phyloP scores from a whole-genome alignment of 1,140 invertebrate species.

The Mactra quadrangularis region DNA sequence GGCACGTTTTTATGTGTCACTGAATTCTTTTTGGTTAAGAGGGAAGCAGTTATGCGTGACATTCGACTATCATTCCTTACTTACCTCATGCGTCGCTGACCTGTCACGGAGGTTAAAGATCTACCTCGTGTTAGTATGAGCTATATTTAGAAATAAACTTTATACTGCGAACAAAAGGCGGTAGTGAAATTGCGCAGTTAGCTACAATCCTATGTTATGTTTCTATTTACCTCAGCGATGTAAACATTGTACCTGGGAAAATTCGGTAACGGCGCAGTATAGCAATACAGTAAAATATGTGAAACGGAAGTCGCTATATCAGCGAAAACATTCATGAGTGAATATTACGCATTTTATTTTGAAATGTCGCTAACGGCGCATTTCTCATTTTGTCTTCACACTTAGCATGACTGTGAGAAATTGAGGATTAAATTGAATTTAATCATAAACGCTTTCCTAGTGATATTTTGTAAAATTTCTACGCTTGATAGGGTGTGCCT shows the following conservation, averaged over 20 bases:
- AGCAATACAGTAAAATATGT: conserved; percentile 4
- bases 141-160: conserved; percentile 32
- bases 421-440: too few species aligned
- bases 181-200: conserved; percentile 58
- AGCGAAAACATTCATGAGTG: conserved; percentile 1
- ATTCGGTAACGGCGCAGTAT: conserved; percentile 7
- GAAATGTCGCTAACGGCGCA: too few species aligned
- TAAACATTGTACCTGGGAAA: conserved; percentile 29
- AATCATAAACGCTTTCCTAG: too few species aligned
- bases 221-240: conserved; percentile 31
- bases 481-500: too few species aligned
- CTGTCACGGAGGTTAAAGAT: conserved; percentile 38
- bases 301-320: conserved; percentile 14
- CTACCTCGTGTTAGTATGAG: conserved; percentile 25
- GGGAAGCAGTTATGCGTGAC: conserved; percentile 18
- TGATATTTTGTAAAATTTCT: too few species aligned
- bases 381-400: too few species aligned
- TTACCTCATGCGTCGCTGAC: conserved; percentile 20
- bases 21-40: background rate
- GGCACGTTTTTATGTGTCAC: background rate
- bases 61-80: conserved; percentile 22
- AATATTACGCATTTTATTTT: conserved; percentile 25
- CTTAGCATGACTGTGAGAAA: too few species aligned
- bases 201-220: conserved; percentile 39
- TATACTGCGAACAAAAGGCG: conserved; percentile 36